Evolutionary conservation across 2,113 vertebrate genomes (phyloP), one percentile per base, ranked within the genome.

Genomic region (Percopsis transmontana): DNA sequence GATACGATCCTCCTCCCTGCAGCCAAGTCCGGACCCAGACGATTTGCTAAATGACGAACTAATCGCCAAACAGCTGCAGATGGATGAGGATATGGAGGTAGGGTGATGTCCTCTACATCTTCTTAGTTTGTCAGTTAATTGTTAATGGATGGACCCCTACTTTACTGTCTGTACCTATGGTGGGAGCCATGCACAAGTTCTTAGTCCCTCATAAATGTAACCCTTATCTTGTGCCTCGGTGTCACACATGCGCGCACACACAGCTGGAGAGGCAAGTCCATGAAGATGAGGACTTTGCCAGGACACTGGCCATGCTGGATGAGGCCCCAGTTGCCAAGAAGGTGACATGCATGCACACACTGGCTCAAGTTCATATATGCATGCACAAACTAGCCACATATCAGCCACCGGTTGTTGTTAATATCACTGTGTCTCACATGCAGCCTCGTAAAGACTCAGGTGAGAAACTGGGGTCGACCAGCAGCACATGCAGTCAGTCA

Each of bases 271-370:
- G 92, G 74, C 96, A 96, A 57, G 71, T 98, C 42, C 97, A 99
- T 21, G 94, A 96, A 56, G 97, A 99, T 80, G 96, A 96, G 64
- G 95, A 94, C 70, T 99, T 99, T 92, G 97, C 96, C 41, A 92
- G 83, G 81, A 99, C 97, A 0, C 82, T 99, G 84, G 94, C 96
- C 23, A 92, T 98, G 94, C 58, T 97, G 85, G 96, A 99, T 63
- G 91, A 95, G 19, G 90, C 92, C 4, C 95, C 97, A 0, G 89
- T 80, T 72, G 84, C 90, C 8, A 98, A 95, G 84, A 99, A 97
- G 94, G 97, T 98, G 61, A 67, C 7, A 18, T 19, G 4, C 5
- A 50, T 15, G 55, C 10, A 44, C 10, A 10, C 1, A 19, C 21
- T 53, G 3, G n/a, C n/a, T n/a, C n/a, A n/a, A n/a, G n/a, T 2